These are phyloP conservation scores for Nomada flava DNA, from an alignment of 2,888 invertebrate genomes.

Conservation along the genomic window DNA sequence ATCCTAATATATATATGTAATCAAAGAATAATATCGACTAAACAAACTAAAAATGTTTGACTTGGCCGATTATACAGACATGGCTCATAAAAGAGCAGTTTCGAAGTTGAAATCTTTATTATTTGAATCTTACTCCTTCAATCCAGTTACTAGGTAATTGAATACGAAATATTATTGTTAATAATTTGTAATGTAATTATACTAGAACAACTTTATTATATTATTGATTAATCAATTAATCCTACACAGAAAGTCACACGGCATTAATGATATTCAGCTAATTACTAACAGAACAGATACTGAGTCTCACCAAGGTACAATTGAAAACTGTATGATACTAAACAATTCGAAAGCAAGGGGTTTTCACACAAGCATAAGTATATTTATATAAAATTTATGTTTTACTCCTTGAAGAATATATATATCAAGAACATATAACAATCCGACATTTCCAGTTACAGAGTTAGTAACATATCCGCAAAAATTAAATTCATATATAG, in stretches of 20 bases:
- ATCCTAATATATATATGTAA: neutral
- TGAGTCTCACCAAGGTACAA: constrained; percentile 86
- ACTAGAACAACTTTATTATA: neutral
- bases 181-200: neutral
- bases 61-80: constrained; percentile 90
- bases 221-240: neutral
- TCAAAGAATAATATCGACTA: constrained; percentile 47
- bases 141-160: constrained; percentile 75
- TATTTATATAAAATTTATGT: too few species aligned
- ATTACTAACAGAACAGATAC: constrained; percentile 78
- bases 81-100: constrained; percentile 94
- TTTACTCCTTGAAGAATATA: too few species aligned
- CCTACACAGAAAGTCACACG: constrained; percentile 10
- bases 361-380: too few species aligned
- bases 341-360: too few species aligned
- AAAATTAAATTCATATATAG: too few species aligned
- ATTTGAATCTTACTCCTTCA: constrained; percentile 90
- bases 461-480: too few species aligned
- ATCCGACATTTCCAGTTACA: too few species aligned
- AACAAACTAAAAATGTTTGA: constrained; percentile 82
- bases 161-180: constrained; percentile 1
- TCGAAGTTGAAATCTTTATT: constrained; percentile 89
- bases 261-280: constrained; percentile 59
- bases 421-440: too few species aligned
- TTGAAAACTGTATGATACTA: constrained; percentile 78